These are phyloP conservation scores for Reinhardtius hippoglossoides DNA, from an alignment of 2,113 vertebrate species.

Conservation along the genomic window DNA sequence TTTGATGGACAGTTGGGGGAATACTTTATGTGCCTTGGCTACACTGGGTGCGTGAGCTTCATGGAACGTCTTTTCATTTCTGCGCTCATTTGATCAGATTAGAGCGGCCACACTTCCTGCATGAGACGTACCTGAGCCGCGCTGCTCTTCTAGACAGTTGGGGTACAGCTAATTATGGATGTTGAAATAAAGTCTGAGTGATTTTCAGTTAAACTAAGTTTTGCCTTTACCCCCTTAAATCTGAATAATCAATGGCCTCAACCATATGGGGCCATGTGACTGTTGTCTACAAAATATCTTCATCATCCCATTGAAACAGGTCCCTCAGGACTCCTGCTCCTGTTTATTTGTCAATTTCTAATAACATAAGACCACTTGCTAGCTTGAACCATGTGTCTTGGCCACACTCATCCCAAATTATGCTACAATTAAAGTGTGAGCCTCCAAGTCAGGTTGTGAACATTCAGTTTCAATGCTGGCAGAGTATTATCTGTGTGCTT, in stretches of 20 bases:
- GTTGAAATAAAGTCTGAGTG: no score
- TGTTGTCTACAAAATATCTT: no score
- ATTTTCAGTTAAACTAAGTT: no score
- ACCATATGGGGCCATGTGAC: no score
- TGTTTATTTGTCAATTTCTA: no score
- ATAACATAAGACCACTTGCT: neutral
- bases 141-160: no score
- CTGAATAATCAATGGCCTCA: no score
- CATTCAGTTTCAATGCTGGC: conserved; percentile 17
- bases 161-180: no score
- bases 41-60: no score
- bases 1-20: neutral
- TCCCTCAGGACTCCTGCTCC: neutral
- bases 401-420: neutral
- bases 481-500: conserved; percentile 49
- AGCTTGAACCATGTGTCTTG: conserved; percentile 10
- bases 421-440: conserved; percentile 27
- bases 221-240: no score
- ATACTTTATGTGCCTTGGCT: neutral
- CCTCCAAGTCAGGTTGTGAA: conserved; percentile 39
- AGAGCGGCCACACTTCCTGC: neutral
- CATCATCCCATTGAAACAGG: neutral
- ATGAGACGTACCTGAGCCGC: no score
- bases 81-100: no score
- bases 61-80: neutral